A percentile compares a stretch with the other conserved stretches of the same genome.
These are phyloP conservation scores for Hermaeophaga mercurialis DNA, from an alignment of 2,888 invertebrate genomes.

Conservation along the genomic window DNA sequence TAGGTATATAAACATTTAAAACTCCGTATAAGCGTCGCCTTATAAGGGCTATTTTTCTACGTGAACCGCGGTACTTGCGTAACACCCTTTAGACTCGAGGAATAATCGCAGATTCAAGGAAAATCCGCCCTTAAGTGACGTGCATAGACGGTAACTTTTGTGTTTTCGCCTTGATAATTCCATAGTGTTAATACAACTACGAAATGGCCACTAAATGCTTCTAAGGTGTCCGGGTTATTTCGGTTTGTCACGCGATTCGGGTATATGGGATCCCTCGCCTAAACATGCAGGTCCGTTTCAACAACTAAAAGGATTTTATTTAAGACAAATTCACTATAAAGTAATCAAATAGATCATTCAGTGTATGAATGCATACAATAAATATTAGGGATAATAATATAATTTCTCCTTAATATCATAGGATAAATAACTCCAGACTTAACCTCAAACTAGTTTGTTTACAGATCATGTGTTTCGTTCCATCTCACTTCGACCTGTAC, in stretches of 20 bases:
- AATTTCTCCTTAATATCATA: too few relatives aligned
- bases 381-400: too few relatives aligned
- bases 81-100: conserved; percentile 38
- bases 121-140: conserved; percentile 39
- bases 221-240: conserved; percentile 58
- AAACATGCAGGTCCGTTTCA: too few relatives aligned
- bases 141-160: conserved; percentile 34
- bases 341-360: too few relatives aligned
- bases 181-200: conserved; percentile 50
- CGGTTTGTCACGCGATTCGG: conserved; percentile 52
- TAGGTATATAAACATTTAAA: conserved; percentile 34
- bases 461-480: too few relatives aligned
- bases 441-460: too few relatives aligned
- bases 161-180: conserved; percentile 44
- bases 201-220: conserved; percentile 60
- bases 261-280: conserved; percentile 27
- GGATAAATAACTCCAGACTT: too few relatives aligned
- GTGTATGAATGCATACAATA: too few relatives aligned
- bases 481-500: too few relatives aligned
- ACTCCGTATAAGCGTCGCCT: conserved; percentile 31
- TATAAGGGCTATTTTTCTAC: conserved; percentile 35
- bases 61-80: conserved; percentile 18
- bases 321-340: too few relatives aligned
- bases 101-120: conserved; percentile 24
- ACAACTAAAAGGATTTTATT: too few relatives aligned